Evolutionary conservation across 2,113 vertebrate genomes (phyloP), one percentile per base, ranked within the genome.

Genomic region (Scophthalmus maximus): DNA sequence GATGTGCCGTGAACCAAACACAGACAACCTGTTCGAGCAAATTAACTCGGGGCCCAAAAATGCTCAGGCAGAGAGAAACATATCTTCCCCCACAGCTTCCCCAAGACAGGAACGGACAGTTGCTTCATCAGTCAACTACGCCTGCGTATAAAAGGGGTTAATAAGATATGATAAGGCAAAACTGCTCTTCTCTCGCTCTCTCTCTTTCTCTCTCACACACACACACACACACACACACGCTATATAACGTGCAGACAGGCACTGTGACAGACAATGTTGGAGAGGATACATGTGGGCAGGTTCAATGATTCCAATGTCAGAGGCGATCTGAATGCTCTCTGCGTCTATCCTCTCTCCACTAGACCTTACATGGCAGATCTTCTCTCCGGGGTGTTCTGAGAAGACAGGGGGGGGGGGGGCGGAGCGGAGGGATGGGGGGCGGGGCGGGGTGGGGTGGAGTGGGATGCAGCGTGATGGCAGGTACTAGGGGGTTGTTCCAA

Each of bases 361-460:
- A 88, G 88, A 91, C 88, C 91, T 90, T 88, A 91, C 91, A 91
- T 89, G 90, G 88, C 91, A 90, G 83, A 83, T 89, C 87, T 79
- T 63, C 81, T 91, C 90, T 89, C 88, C 25, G 46, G 88, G 87
- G 88, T 87, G 77, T 87, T 88, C 76, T 81, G 42, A 85, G 83
- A 87, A 92, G 88, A 91, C 78, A 89, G 82, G 62, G 73, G 67
- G 68, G 76, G 49, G 66, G 49, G 73, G 12, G 51, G 75, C 49
- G 60, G 60, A 64, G 64, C 30, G 1, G 42, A 66, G 63, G 61
- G 38, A 42, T 47, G 79, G 20, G 10, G 51, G n/a, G 51, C 12
- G 27, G 14, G 22, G 47, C 51, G 34, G 38, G 36, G 63, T 52
- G 25, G 40, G 14, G 32, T 18, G 25, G 8, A 6, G 27, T 32